phyloP scores from a whole-genome alignment of 2,113 vertebrate species.

The Tangachromis dhanisi region DNA sequence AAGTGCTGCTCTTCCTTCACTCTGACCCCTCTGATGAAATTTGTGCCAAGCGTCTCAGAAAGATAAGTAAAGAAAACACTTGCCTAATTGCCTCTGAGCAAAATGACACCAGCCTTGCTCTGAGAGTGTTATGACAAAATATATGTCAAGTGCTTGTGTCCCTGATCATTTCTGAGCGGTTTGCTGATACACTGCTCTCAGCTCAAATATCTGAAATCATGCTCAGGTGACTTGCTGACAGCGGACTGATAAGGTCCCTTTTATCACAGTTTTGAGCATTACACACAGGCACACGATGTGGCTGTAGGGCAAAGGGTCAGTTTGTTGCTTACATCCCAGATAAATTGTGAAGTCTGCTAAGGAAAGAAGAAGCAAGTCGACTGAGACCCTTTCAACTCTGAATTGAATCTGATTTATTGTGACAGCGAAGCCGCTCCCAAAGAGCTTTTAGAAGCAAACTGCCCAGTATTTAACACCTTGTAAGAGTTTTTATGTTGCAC shows the following conservation, averaged over 20 bases:
- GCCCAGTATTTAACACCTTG: neutral
- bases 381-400: neutral
- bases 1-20: neutral
- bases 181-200: neutral
- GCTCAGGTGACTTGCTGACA: constrained; percentile 39
- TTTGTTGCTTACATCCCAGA: neutral
- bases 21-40: neutral
- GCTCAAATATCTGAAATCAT: neutral
- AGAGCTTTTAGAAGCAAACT: neutral
- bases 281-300: neutral
- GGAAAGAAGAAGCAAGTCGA: neutral
- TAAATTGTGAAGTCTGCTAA: neutral
- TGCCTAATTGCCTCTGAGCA: neutral
- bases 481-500: neutral
- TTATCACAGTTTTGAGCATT: neutral
- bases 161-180: neutral
- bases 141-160: neutral
- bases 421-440: neutral
- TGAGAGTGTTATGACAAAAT: neutral
- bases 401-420: neutral
- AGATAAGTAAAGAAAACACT: neutral
- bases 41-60: neutral
- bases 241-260: constrained; percentile 33
- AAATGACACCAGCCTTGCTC: neutral
- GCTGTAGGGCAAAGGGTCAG: neutral